Percentiles rank a stretch among this genome's conserved stretches.
These are phyloP conservation scores for Theretra japonica DNA, from an alignment of 2,888 invertebrate genomes.

Conservation along the genomic window DNA sequence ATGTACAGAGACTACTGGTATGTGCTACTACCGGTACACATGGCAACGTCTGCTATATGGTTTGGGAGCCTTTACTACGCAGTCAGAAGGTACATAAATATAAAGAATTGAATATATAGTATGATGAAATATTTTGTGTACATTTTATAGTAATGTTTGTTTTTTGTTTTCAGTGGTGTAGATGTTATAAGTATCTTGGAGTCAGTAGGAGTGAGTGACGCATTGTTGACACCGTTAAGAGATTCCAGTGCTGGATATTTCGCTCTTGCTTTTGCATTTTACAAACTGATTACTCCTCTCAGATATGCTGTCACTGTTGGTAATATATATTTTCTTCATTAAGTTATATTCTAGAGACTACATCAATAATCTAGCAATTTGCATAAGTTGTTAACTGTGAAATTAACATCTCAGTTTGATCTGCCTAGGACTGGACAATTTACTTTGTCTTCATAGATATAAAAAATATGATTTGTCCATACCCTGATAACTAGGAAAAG, in stretches of 20 bases:
- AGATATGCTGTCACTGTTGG: slow-evolving; percentile 97
- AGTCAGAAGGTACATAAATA: slow-evolving; percentile 89
- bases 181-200: slow-evolving; percentile 93
- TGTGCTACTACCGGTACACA: slow-evolving; percentile 96
- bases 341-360: too few relatives aligned
- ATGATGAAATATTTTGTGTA: neutral
- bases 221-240: slow-evolving; percentile 89
- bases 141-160: slow-evolving; percentile 1
- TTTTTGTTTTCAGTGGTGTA: slow-evolving; percentile 90
- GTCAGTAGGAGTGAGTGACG: slow-evolving; percentile 90
- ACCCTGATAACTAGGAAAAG: too few relatives aligned
- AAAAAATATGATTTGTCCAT: too few relatives aligned
- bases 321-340: slow-evolving; percentile 60
- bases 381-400: too few relatives aligned
- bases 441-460: too few relatives aligned
- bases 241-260: slow-evolving; percentile 94
- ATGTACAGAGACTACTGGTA: slow-evolving; percentile 99
- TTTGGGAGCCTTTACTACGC: slow-evolving; percentile 94
- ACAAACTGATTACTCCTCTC: slow-evolving; percentile 96
- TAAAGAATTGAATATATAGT: neutral
- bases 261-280: slow-evolving; percentile 95
- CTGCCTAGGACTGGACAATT: too few relatives aligned
- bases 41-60: slow-evolving; percentile 95
- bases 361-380: neutral
- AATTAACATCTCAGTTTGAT: too few relatives aligned